phyloP scores from a whole-genome alignment of 2,113 vertebrate genomes.

The Puffinus mauretanicus region DNA sequence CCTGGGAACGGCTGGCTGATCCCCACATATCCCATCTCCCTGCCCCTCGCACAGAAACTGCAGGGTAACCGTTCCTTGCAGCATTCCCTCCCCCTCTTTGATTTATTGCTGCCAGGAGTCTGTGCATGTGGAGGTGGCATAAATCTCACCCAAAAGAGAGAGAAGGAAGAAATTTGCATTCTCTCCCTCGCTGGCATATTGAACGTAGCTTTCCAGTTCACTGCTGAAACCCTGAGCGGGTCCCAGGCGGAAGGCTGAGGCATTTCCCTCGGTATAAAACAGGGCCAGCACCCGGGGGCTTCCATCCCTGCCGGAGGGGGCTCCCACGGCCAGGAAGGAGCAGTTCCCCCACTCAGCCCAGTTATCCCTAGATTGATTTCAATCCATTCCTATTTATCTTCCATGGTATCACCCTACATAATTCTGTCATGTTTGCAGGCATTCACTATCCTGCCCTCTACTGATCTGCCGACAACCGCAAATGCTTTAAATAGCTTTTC shows the following conservation, averaged over 20 bases:
- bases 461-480: neutral
- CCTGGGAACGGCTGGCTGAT: neutral
- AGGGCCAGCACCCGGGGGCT: neutral
- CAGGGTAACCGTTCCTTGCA: neutral
- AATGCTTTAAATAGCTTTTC: neutral
- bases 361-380: neutral
- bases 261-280: neutral
- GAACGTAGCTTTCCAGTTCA: slow-evolving; percentile 20
- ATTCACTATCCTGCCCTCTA: neutral
- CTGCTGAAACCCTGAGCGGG: neutral
- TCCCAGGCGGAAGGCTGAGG: neutral
- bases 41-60: neutral
- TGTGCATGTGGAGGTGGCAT: slow-evolving; percentile 59
- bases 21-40: neutral
- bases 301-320: neutral
- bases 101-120: slow-evolving; percentile 61
- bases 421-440: neutral
- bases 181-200: neutral
- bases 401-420: neutral
- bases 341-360: neutral
- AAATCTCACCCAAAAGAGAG: slow-evolving; percentile 61
- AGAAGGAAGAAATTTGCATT: slow-evolving; percentile 56
- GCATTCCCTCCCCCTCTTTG: slow-evolving; percentile 26
- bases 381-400: neutral
- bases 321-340: neutral